These are phyloP conservation scores for Therioaphis trifolii DNA, from an alignment of 2,888 invertebrate species.

Conservation along the genomic window DNA sequence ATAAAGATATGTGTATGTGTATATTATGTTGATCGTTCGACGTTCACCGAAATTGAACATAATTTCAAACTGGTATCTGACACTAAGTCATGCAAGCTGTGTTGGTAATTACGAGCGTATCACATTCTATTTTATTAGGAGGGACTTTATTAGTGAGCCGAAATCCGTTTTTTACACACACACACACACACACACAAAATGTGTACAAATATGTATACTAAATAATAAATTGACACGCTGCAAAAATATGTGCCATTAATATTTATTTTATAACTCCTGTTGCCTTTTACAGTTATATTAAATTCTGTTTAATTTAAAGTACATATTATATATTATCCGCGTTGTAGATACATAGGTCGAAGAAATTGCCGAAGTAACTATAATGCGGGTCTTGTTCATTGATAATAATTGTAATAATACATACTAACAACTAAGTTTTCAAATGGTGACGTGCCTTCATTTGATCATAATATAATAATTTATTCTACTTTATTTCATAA, in stretches of 20 bases:
- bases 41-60: conserved; percentile 31
- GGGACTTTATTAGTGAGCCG: conserved; percentile 1
- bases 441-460: not conserved
- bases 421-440: too few species aligned
- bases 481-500: too few species aligned
- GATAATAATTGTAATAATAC: too few species aligned
- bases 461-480: not conserved
- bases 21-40: not conserved
- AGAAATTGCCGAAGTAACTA: too few species aligned
- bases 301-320: not conserved
- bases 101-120: conserved; percentile 28
- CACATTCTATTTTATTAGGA: conserved; percentile 23
- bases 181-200: too few species aligned
- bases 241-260: conserved; percentile 24
- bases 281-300: not conserved
- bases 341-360: too few species aligned
- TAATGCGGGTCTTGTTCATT: too few species aligned
- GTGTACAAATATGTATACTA: not conserved
- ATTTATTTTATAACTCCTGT: conserved; percentile 24
- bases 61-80: conserved; percentile 49
- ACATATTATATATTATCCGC: too few species aligned
- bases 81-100: conserved; percentile 20
- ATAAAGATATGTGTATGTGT: too few species aligned
- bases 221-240: conserved; percentile 1
- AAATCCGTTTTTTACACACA: too few species aligned